Percentiles rank a stretch among this genome's conserved stretches.
Conservation (phyloP, 1,140 invertebrate genomes). For the Cyclina sinensis region DNA sequence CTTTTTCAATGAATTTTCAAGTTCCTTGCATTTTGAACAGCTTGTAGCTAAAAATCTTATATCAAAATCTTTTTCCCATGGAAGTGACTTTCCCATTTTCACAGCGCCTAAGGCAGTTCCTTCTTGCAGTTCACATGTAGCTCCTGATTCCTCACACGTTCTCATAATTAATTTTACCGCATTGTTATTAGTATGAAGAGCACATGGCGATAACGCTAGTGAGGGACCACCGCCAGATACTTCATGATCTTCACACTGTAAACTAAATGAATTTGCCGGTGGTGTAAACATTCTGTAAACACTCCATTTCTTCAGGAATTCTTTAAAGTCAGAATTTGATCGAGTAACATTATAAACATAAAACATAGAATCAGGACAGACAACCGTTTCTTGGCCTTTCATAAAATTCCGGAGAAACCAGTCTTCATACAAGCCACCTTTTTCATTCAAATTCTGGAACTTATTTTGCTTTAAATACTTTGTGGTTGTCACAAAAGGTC, state of each 20-base stretch:
- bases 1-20: slow-evolving; percentile 52
- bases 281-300: slow-evolving; percentile 13
- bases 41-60: slow-evolving; percentile 71
- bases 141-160: slow-evolving; percentile 53
- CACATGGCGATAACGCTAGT: slow-evolving; percentile 38
- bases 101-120: slow-evolving; percentile 80
- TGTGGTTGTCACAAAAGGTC: slow-evolving; percentile 79
- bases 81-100: slow-evolving; percentile 77
- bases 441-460: slow-evolving; percentile 57
- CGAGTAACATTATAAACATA: neutral
- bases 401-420: slow-evolving; percentile 78
- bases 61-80: slow-evolving; percentile 82
- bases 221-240: neutral
- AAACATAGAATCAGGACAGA: slow-evolving; percentile 83
- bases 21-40: slow-evolving; percentile 58
- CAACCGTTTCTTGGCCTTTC: slow-evolving; percentile 63
- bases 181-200: slow-evolving; percentile 46
- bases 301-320: neutral
- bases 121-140: slow-evolving; percentile 78
- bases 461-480: slow-evolving; percentile 55
- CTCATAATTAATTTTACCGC: slow-evolving; percentile 68
- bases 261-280: neutral
- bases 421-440: slow-evolving; percentile 76
- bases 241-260: neutral
- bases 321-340: neutral